Evolutionary conservation across 2,113 vertebrate genomes (phyloP).

Genomic region (Neofelis nebulosa): DNA sequence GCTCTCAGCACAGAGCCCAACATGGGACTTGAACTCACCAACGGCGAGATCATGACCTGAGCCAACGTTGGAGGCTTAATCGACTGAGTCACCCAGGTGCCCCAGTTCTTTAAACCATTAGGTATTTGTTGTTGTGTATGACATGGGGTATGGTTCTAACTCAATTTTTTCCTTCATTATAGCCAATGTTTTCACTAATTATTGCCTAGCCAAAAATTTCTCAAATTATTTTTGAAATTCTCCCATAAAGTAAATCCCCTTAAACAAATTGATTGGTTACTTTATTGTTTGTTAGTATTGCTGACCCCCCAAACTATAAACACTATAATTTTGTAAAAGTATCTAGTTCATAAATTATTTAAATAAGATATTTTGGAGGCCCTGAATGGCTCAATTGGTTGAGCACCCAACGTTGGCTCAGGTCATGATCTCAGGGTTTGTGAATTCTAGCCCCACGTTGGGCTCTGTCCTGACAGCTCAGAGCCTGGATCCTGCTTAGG

Average conservation of each 20-base stretch:
- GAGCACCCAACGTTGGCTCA: background rate
- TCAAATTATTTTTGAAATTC: background rate
- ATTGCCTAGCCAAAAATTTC: background rate
- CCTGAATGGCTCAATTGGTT: no score
- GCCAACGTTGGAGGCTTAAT: no score
- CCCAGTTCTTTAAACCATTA: background rate
- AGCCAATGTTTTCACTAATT: background rate
- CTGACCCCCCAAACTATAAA: background rate
- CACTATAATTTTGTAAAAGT: background rate
- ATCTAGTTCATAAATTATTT: background rate
- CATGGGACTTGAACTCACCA: no score
- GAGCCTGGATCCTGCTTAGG: no score
- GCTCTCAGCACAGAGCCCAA: no score
- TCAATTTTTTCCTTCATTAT: background rate
- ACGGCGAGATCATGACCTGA: no score
- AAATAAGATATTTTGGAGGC: background rate
- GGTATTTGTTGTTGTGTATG: background rate
- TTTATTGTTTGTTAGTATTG: background rate
- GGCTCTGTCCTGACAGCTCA: no score
- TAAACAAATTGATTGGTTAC: background rate
- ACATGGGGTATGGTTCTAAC: background rate
- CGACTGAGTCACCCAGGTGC: no score
- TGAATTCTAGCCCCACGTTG: no score
- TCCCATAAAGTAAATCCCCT: background rate
- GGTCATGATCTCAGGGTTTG: background rate